Conservation (phyloP, 2,797 vertebrate species). For the Buceros bicornis region DNA sequence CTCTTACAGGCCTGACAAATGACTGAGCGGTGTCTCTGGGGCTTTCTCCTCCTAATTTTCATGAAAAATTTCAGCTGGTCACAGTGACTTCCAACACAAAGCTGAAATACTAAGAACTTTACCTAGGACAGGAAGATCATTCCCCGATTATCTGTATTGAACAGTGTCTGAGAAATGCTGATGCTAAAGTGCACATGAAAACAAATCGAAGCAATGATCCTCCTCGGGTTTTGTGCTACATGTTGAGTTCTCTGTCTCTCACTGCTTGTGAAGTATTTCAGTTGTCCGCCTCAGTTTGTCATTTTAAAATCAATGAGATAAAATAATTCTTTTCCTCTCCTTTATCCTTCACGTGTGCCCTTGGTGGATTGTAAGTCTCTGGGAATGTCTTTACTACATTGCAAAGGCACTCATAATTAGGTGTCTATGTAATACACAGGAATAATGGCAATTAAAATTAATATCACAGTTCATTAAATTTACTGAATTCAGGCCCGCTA, state of each 20-base stretch:
- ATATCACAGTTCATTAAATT: not conserved
- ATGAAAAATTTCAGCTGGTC: not conserved
- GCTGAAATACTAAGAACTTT: not conserved
- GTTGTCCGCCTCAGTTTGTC: not conserved
- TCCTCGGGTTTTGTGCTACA: not conserved
- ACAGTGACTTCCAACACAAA: not conserved
- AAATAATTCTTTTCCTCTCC: not conserved
- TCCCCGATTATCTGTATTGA: not conserved
- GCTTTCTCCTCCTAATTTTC: not conserved
- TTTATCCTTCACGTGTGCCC: not conserved
- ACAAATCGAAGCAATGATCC: not conserved
- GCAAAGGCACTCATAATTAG: not conserved
- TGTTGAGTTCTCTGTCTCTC: not conserved
- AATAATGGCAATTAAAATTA: slow-evolving; percentile 1
- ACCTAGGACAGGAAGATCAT: not conserved
- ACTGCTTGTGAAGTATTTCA: not conserved
- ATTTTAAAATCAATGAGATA: not conserved
- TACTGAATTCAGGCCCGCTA: not conserved
- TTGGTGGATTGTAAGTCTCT: not conserved
- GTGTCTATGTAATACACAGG: not conserved
- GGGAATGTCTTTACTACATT: not conserved
- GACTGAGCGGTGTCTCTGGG: not conserved
- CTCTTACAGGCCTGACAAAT: not conserved
- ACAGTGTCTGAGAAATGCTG: not conserved
- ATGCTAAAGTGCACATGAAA: not conserved